A percentile compares a stretch with the other conserved stretches of the same genome.
phyloP scores from a whole-genome alignment of 2,888 invertebrate species.

The Seladonia tumulorum region DNA sequence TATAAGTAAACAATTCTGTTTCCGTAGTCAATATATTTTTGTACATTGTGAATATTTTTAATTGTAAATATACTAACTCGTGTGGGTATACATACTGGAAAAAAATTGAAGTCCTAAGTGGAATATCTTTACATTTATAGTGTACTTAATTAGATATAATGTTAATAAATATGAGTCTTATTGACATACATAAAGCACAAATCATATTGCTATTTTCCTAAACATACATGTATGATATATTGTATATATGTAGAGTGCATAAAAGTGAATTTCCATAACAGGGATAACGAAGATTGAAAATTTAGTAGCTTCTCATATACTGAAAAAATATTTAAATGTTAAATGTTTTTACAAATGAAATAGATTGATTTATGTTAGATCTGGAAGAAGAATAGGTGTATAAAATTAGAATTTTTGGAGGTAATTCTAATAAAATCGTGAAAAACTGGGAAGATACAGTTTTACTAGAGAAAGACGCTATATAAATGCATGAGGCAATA shows the following conservation, averaged over 20 bases:
- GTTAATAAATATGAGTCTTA: background rate
- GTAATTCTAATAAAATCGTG: background rate
- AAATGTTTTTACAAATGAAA: slow-evolving; percentile 1
- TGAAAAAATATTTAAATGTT: too few species aligned
- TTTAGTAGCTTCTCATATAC: background rate
- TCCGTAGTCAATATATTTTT: slow-evolving; percentile 37
- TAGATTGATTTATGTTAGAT: background rate
- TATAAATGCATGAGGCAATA: background rate
- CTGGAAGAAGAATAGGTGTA: background rate
- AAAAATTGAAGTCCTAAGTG: background rate
- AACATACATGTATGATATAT: background rate
- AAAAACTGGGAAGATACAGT: background rate
- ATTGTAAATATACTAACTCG: slow-evolving; percentile 15
- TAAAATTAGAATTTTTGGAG: background rate
- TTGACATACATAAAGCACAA: background rate
- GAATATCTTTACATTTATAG: background rate
- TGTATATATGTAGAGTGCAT: background rate
- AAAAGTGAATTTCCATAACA: background rate
- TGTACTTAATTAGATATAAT: slow-evolving; percentile 6
- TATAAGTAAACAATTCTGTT: slow-evolving; percentile 18
- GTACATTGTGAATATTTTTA: slow-evolving; percentile 14
- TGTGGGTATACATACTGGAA: background rate
- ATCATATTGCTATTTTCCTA: background rate
- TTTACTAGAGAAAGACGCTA: background rate
- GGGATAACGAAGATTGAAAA: background rate